Evolutionary conservation across 2,113 vertebrate species (phyloP), one percentile per base, ranked within the genome.

Genomic region (Sarotherodon lohbergeri): DNA sequence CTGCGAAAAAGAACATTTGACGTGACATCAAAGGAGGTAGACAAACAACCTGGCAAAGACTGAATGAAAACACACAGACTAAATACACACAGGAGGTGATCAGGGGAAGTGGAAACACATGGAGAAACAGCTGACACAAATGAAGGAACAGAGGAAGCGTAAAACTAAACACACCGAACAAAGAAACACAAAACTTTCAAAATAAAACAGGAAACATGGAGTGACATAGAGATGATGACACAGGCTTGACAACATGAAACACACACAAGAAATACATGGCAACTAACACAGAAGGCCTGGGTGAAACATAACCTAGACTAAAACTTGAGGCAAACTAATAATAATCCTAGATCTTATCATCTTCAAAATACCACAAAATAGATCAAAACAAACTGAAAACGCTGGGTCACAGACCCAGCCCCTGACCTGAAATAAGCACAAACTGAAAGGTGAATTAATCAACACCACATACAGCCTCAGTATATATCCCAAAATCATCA

Each of bases 1-100:
- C 55, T 0, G 0, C 12, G 0, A 27, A 27, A 57, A 57, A 27
- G 24, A 57, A 27, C 24, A 57, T 27, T 29, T 27, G n/a, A 24
- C 12, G 4, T 57, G 24, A 57, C 56, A 12, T 24, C 2, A 8
- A 36, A 7, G 34, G 10, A 55, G 5, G n/a, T 5, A 55, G 10
- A 24, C 54, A 55, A 22, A 55, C 10, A 55, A 12, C 54, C 54
- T 24, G 54, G 24, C n/a, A 55, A 24, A 55, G 54, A 24, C 1
- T 12, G n/a, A 55, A 55, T 12, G n/a, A 55, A 55, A 55, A 55
- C 6, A 22, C 52, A 55, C 52, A 4, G 52, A 54, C 50, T 54
- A n/a, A 54, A 52, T n/a, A 54, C 19, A 54, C 52, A 54, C 52
- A 5, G 52, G 52, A 54, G 50, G 50, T 54, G 19, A 54, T 54